Conservation (phyloP, 2,888 invertebrate genomes). For the Acronicta aceris region DNA sequence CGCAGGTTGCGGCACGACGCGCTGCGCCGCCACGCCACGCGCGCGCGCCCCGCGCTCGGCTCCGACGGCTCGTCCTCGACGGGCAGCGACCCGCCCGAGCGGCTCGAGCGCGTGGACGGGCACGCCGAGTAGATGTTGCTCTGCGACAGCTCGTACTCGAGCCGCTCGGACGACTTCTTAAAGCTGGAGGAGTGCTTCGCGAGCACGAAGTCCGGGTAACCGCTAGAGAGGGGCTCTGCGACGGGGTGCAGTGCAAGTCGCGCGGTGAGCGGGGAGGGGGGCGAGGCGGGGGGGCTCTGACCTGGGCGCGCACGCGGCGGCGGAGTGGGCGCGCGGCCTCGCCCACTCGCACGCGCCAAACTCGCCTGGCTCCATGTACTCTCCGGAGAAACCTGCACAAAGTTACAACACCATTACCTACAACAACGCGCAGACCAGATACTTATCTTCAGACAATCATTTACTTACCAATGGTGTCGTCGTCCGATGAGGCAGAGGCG, state of each 20-base stretch:
- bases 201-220: constrained; percentile 83
- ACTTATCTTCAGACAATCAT: not conserved
- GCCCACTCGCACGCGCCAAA: constrained; percentile 78
- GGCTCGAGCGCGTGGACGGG: constrained; percentile 79
- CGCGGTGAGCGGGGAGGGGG: constrained; percentile 59
- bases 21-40: constrained; percentile 92
- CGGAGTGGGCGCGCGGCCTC: constrained; percentile 86
- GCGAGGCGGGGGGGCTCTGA: constrained; percentile 62
- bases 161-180: constrained; percentile 82
- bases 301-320: constrained; percentile 81
- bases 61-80: constrained; percentile 63
- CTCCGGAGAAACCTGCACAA: constrained; percentile 84
- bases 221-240: constrained; percentile 78
- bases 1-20: constrained; percentile 95
- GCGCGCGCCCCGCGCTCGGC: constrained; percentile 72
- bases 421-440: not conserved
- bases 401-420: not conserved
- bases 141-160: constrained; percentile 90
- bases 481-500: constrained; percentile 90
- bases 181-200: constrained; percentile 84
- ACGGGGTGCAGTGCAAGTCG: constrained; percentile 73
- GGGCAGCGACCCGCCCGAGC: constrained; percentile 76
- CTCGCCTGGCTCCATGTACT: constrained; percentile 86
- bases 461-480: constrained; percentile 87
- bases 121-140: constrained; percentile 88